Evolutionary conservation across 2,113 vertebrate species (phyloP).

Genomic region (Egretta garzetta): DNA sequence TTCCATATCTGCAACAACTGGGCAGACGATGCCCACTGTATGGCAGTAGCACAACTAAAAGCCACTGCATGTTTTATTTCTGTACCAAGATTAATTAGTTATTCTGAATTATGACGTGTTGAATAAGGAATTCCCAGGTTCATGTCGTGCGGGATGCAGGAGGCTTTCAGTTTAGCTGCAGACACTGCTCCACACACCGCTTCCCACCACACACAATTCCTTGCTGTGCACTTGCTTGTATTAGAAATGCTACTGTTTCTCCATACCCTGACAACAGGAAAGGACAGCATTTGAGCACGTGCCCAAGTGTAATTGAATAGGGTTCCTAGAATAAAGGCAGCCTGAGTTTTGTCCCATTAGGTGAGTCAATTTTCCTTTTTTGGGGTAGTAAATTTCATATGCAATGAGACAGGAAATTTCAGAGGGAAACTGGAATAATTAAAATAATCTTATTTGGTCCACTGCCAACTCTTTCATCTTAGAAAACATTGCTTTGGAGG

Average conservation of each 20-base stretch:
- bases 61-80: not conserved
- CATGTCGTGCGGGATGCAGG: not conserved
- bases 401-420: not conserved
- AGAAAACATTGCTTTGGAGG: conserved; percentile 15
- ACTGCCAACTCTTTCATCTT: conserved; percentile 46
- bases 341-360: not conserved
- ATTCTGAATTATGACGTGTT: not conserved
- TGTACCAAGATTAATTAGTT: not conserved
- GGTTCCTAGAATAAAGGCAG: not conserved
- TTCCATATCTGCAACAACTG: not conserved
- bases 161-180: not conserved
- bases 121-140: not conserved
- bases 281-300: not conserved
- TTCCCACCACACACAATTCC: not conserved
- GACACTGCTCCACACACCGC: not conserved
- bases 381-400: not conserved
- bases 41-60: not conserved
- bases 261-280: not conserved
- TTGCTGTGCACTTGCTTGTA: not conserved
- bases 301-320: not conserved
- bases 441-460: conserved; percentile 34
- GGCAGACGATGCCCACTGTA: not conserved
- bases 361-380: not conserved
- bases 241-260: not conserved
- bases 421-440: conserved; percentile 47